Evolutionary conservation across 35 echinoderm and acorn worm genomes (phyloP).

Genomic region (Patiria miniata): DNA sequence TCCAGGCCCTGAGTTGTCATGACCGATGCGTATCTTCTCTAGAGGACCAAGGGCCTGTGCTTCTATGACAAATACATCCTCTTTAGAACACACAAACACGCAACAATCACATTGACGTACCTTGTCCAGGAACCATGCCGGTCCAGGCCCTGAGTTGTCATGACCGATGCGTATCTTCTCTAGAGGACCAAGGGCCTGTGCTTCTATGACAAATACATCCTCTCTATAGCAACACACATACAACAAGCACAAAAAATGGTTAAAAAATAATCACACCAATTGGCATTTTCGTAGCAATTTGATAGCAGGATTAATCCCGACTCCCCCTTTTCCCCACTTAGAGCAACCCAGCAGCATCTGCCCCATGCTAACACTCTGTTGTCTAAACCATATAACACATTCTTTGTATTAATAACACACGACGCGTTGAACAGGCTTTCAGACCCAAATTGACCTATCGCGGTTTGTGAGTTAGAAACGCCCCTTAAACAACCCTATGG

Average conservation of each 20-base stretch:
- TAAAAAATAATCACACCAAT: slow-evolving; percentile 1
- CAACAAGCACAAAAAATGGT: slow-evolving; percentile 21
- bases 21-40: slow-evolving; percentile 87
- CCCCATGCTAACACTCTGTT: too few relatives aligned
- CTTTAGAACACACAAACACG: slow-evolving; percentile 52
- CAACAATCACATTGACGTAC: slow-evolving; percentile 51
- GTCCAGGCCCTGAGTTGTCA: slow-evolving; percentile 84
- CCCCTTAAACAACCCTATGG: too few relatives aligned
- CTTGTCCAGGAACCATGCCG: slow-evolving; percentile 89
- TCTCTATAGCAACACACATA: slow-evolving; percentile 66
- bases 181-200: slow-evolving; percentile 61
- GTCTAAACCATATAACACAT: too few relatives aligned
- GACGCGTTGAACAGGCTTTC: too few relatives aligned
- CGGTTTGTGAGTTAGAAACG: too few relatives aligned
- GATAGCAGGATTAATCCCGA: too few relatives aligned
- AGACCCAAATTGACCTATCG: too few relatives aligned
- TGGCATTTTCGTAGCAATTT: too few relatives aligned
- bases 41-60: slow-evolving; percentile 66
- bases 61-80: slow-evolving; percentile 85
- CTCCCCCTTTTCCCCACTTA: too few relatives aligned
- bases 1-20: slow-evolving; percentile 89
- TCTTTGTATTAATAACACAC: too few relatives aligned
- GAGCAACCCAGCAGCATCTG: too few relatives aligned
- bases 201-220: slow-evolving; percentile 78
- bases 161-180: slow-evolving; percentile 87